A percentile compares a stretch with the other conserved stretches of the same genome.
phyloP scores from a whole-genome alignment of 2,888 invertebrate genomes.

The Zele albiditarsus region DNA sequence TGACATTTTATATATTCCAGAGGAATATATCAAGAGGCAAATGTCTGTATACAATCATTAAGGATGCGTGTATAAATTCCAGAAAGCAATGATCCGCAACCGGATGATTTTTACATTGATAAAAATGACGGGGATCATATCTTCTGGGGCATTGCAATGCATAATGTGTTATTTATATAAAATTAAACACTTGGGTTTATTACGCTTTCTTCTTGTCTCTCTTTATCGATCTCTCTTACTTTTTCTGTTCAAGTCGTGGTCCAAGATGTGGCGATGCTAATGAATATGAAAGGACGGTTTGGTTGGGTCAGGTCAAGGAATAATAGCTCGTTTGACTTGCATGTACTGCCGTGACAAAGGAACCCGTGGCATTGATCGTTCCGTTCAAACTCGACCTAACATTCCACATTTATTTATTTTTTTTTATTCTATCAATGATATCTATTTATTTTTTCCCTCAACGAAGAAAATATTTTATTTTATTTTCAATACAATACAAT shows the following conservation, averaged over 20 bases:
- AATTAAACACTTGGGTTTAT: not conserved
- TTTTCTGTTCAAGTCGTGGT: slow-evolving; percentile 12
- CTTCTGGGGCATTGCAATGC: slow-evolving; percentile 10
- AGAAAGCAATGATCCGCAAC: slow-evolving; percentile 12
- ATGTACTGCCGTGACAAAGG: slow-evolving; percentile 62
- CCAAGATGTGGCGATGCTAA: slow-evolving; percentile 57
- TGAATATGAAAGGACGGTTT: slow-evolving; percentile 69
- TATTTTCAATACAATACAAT: slow-evolving; percentile 13
- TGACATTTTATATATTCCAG: slow-evolving; percentile 12
- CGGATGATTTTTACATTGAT: slow-evolving; percentile 14
- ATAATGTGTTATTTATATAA: slow-evolving; percentile 19
- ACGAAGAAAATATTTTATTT: not conserved
- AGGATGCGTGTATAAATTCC: not conserved
- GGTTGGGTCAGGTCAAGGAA: slow-evolving; percentile 72
- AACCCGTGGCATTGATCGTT: slow-evolving; percentile 42
- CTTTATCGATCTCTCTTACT: not conserved
- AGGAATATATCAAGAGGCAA: slow-evolving; percentile 20
- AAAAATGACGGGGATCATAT: slow-evolving; percentile 13
- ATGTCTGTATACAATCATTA: not conserved
- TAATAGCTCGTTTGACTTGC: slow-evolving; percentile 72
- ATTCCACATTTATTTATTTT: slow-evolving; percentile 8
- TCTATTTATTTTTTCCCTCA: not conserved
- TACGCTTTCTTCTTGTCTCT: not conserved
- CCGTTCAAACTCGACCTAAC: slow-evolving; percentile 3
- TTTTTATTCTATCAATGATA: not conserved